Percentiles rank a stretch among this genome's conserved stretches.
phyloP scores from a whole-genome alignment of 2,888 invertebrate genomes.

The Stegophylla sp. region DNA sequence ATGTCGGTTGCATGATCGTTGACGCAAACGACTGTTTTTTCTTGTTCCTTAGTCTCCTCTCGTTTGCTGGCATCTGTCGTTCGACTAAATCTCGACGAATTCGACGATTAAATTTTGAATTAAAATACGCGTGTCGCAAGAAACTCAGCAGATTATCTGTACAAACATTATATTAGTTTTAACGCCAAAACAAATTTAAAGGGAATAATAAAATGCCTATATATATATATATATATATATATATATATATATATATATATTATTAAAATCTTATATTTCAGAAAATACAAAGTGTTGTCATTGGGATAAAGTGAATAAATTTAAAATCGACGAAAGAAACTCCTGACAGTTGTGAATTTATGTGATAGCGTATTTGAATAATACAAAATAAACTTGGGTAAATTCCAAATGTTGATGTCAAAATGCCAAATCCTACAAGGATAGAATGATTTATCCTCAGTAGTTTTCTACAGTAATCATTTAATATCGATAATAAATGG shows the following conservation, averaged over 20 bases:
- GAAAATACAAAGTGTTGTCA: background rate
- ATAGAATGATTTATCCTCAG: background rate
- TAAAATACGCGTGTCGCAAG: constrained; percentile 1
- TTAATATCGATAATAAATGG: background rate
- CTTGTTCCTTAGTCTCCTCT: background rate
- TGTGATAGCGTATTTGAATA: background rate
- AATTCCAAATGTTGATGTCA: background rate
- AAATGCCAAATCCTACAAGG: background rate
- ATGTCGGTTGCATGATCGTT: background rate
- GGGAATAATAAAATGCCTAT: background rate
- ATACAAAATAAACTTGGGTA: background rate
- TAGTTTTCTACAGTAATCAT: background rate
- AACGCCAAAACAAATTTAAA: background rate
- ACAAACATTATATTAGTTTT: background rate
- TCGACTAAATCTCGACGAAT: constrained; percentile 5
- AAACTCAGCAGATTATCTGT: constrained; percentile 12
- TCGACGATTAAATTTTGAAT: background rate
- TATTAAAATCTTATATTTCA: background rate
- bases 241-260: background rate
- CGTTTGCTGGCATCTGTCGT: background rate
- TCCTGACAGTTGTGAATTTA: background rate
- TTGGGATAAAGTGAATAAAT: background rate
- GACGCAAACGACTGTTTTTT: background rate
- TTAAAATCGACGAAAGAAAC: background rate
- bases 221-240: background rate